Base-by-base conservation (phyloP, 2,888 invertebrate genomes). In the Theretra japonica region DNA sequence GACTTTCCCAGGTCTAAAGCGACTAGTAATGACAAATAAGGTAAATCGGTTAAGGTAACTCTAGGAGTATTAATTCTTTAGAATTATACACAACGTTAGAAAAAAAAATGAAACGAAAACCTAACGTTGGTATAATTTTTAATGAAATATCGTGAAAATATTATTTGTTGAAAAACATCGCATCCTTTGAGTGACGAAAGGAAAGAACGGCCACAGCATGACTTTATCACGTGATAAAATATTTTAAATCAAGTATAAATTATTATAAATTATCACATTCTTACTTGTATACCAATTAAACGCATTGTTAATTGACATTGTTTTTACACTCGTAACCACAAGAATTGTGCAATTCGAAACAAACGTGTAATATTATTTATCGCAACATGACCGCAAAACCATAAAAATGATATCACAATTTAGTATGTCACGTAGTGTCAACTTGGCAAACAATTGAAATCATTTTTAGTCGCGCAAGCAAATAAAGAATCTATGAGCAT, bases 361-460 rank as follows among this genome's bases (percentile, higher is more conserved):
- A 62, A 62, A 62, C 62, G 62, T 41, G 62, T 62, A 62, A 62
- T 21, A 62, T 15, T 41, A 53, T 41, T 62, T 41, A 62, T 62
- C 33, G 41, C 6, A 5, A 19, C 15, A 62, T 41, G 23, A 62
- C 62, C 62, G 21, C 62, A 62, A 41, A 62, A 62, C 41, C 62
- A 33, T 62, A 62, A 41, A 62, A 28, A 41, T 33, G 62, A 62
- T 62, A 62, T 62, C 33, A 62, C 28, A 28, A n/a, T 28, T 0
- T 7, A 59, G 19, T 41, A 11, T 62, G 33, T 62, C 33, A 58
- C 25, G 17, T 33, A 41, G 21, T 15, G 41, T 21, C 33, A 41
- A 21, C 62, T 62, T 62, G 21, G 21, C 21, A 62, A 62, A 62
- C 23, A 62, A 58, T 25, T 25, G 25, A 58, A 15, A 5, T 3